Evolutionary conservation across 2,888 invertebrate species (phyloP), one percentile per base, ranked within the genome.

Genomic region (Lutraria lutraria): DNA sequence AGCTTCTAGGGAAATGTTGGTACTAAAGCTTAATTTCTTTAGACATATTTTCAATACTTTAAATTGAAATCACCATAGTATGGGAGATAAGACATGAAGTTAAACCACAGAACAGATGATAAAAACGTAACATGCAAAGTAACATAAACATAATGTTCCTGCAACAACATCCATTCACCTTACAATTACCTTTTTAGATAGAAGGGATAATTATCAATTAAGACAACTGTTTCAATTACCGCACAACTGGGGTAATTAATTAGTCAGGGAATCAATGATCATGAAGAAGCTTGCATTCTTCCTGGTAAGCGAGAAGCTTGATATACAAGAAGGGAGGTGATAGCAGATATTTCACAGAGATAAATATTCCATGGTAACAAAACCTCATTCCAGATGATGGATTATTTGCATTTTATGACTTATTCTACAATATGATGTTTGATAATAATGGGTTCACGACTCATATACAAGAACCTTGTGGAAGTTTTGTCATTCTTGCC

Each of bases 171-270:
- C 12, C 34, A 72, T 79, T 56, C 76, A 85, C 76, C 85, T 85
- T 29, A 29, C 34, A 85, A 76, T 79, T 85, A 85, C 85, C 85
- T 85, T 54, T 85, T 72, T 83, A 21, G 52, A 56, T 81, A 31
- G 43, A 63, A 52, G n/a, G 29, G 81, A 81, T 68, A 86, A 86
- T 86, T 86, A 81, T 21, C 68, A 81, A 86, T 86, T 81, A 86
- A 52, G 72, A 53, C 86, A 81, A 86, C 81, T 86, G 86, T 68
- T 68, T 81, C 81, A 86, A 34, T 86, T 52, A 86, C 63, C 72
- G 53, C 53, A 54, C 86, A 86, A 52, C 86, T 68, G 56, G 81
- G 86, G 85, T 86, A 86, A 86, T 86, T 81, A 86, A 86, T 86
- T 86, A 86, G 81, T 43, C 86, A 86, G 68, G 25, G 21, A 81